phyloP scores from a whole-genome alignment of 2,797 vertebrate species.

The Sebastiscus tertius region DNA sequence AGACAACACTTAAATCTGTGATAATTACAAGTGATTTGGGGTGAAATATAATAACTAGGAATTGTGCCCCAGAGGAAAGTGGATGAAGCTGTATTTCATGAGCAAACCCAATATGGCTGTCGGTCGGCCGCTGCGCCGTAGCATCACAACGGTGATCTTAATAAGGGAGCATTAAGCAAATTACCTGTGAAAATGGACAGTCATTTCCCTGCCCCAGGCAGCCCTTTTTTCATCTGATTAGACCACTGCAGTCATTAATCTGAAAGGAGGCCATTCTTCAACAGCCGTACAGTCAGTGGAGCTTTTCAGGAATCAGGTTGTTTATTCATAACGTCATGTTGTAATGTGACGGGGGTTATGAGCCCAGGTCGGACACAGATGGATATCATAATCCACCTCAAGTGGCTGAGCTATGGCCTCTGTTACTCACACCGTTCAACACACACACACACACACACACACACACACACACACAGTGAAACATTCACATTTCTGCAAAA shows the following conservation, averaged over 20 bases:
- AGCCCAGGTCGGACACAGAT: constrained; percentile 30
- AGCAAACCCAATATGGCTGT: constrained; percentile 33
- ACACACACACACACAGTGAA: neutral
- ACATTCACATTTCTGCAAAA: neutral
- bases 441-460: neutral
- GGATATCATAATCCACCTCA: constrained; percentile 49
- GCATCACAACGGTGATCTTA: constrained; percentile 64
- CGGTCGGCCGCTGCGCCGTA: neutral
- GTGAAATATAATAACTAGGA: constrained; percentile 53
- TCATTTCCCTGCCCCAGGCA: constrained; percentile 55
- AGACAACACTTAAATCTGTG: constrained; percentile 63
- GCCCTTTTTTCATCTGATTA: constrained; percentile 56
- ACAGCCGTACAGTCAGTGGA: constrained; percentile 3
- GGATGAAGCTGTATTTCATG: constrained; percentile 61
- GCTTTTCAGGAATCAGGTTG: constrained; percentile 35
- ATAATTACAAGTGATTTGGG: constrained; percentile 62
- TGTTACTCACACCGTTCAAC: neutral
- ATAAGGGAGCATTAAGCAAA: constrained; percentile 78
- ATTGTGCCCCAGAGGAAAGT: constrained; percentile 57
- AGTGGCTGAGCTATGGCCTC: constrained; percentile 13
- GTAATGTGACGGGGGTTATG: constrained; percentile 36
- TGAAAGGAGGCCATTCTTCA: constrained; percentile 44
- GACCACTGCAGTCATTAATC: constrained; percentile 53
- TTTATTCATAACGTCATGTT: constrained; percentile 56
- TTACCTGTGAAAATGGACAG: constrained; percentile 80